A percentile compares a stretch with the other conserved stretches of the same genome.
These are phyloP conservation scores for Ashinkailepas kermadecensis DNA, from an alignment of 2,888 invertebrate genomes.

Conservation along the genomic window DNA sequence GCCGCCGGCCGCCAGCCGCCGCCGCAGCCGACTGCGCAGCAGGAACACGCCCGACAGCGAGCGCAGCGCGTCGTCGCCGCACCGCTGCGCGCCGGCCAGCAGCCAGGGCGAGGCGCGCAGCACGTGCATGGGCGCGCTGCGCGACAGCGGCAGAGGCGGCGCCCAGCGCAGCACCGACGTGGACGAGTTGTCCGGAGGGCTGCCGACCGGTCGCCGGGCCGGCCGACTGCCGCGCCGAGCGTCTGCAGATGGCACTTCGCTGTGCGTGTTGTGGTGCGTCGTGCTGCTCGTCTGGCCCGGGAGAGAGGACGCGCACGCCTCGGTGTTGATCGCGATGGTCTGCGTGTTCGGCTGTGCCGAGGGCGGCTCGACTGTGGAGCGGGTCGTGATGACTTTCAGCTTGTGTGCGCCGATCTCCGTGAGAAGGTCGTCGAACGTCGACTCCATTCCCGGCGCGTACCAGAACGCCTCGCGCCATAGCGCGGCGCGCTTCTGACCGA, in stretches of 20 bases:
- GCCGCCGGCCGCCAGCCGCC: background rate
- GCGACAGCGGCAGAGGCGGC: background rate
- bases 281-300: too few relatives aligned
- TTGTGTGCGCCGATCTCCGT: background rate
- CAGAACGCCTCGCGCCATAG: background rate
- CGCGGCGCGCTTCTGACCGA: background rate
- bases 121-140: background rate
- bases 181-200: background rate
- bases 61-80: background rate
- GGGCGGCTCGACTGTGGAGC: too few relatives aligned
- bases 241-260: too few relatives aligned
- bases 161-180: background rate
- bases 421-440: background rate
- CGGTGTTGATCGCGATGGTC: too few relatives aligned
- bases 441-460: background rate
- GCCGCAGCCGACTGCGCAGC: background rate
- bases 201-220: background rate
- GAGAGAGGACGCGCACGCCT: too few relatives aligned
- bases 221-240: too few relatives aligned
- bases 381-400: background rate
- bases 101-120: conserved; percentile 1
- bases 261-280: too few relatives aligned
- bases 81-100: background rate
- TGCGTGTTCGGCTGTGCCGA: too few relatives aligned
- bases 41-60: background rate